Evolutionary conservation across 2,113 vertebrate genomes (phyloP), one percentile per base, ranked within the genome.

Genomic region (Larimichthys polyactis): DNA sequence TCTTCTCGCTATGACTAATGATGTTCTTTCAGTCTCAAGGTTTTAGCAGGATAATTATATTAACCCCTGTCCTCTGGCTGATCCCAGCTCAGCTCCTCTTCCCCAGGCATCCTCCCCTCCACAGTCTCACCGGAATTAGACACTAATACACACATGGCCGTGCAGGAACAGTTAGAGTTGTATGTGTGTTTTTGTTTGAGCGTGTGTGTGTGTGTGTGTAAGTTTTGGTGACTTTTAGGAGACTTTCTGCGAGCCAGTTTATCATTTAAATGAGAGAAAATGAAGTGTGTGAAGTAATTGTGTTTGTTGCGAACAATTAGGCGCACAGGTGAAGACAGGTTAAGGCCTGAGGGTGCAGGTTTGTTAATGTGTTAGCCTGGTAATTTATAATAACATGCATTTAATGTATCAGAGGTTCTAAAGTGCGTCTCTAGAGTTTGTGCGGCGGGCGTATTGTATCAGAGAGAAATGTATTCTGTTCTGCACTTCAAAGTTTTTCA

Each of bases 11-110:
- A 78, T 93, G 93, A 93, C 92, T 94, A 94, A 94, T 93, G 92
- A 93, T 91, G 90, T 88, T 93, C 90, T 87, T 74, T 89, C 89
- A 67, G 91, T 92, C 89, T 93, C 91, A 92, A 94, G 93, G 91
- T 94, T 94, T 92, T 91, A 87, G 90, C 77, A 48, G 92, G 89
- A 93, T 94, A 95, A 94, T 94, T 94, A 92, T 91, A 93, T 94
- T 94, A 94, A 95, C 93, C 94, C 90, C 79, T 91, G 92, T 91
- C 93, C 90, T 87, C 92, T 88, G 76, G 87, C 90, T 92, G 92
- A 92, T 92, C 93, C 89, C 88, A 80, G 88, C 84, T 88, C 87
- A 85, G 83, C 83, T 92, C 29, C 62, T 84, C 75, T 79, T 84
- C 93, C 86, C 72, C 81, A 36, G 89, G 91, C 91, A 65, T 72